Base-by-base conservation (phyloP, 2,113 vertebrate genomes). In the Dipodomys spectabilis region DNA sequence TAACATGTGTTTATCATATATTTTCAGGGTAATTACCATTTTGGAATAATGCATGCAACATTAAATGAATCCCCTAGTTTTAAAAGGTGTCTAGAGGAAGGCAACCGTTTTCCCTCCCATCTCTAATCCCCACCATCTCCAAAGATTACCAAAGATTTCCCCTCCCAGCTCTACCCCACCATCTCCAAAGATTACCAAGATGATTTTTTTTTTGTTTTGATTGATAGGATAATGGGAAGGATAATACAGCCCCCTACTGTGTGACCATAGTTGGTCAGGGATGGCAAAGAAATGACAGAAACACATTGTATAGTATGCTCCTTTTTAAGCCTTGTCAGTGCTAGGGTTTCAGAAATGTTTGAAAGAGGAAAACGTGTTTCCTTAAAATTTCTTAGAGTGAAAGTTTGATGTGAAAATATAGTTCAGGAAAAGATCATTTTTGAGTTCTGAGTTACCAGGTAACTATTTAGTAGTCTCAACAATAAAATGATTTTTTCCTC, bases 1-100 rank as follows among this genome's bases (percentile, higher is more conserved):
- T 98, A 97, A 39, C 85, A 92, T 94, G 79, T 87, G 23, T 96
- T 97, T 97, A 94, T 98, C 95, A 92, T 94, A 88, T 88, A 77
- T 96, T 97, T 98, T 96, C 87, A 95, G 49, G 85, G 79, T 97
- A 97, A 98, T 98, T 97, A 96, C 82, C 95, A 86, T 96, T 85
- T 91, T 92, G 80, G 89, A 97, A 96, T 91, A 97, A 91, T 94
- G 86, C 30, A 83, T 57, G 80, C 96, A 84, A 84, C 35, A 92
- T 96, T 97, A 95, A 96, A 95, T 94, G 89, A 44, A 95, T 90
- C 81, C 73, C 88, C 83, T 85, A 71, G 91, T 95, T 96, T 95
- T 95, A 97, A 97, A 97, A 97, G 57, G 44, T 95, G 65, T 92
- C 65, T 90, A 69, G 90, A 90, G 86, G 95, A 95, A 96, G 86